These are phyloP conservation scores for Diadromus collaris DNA, from an alignment of 2,888 invertebrate genomes.

Conservation along the genomic window DNA sequence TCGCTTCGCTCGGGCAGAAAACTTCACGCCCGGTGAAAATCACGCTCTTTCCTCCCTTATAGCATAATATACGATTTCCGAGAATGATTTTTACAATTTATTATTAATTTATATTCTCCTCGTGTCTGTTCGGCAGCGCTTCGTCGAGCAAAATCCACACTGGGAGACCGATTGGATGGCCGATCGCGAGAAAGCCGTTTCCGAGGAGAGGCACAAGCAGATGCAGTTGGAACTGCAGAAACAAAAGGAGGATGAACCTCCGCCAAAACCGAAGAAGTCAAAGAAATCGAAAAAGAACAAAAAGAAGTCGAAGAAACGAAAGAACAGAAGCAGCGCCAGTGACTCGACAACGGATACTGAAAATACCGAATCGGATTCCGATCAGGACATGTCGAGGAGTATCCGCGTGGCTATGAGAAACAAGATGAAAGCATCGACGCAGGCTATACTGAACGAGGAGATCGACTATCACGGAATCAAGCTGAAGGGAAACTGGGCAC, in stretches of 20 bases:
- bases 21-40: no score
- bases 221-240: conserved; percentile 80
- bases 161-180: conserved; percentile 94
- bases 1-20: no score
- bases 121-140: conserved; percentile 83
- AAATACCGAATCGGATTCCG: conserved; percentile 79
- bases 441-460: conserved; percentile 80
- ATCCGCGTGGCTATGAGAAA: conserved; percentile 86
- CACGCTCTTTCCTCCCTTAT: no score
- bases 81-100: background rate
- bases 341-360: conserved; percentile 79
- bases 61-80: background rate
- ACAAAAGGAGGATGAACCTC: conserved; percentile 83
- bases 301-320: conserved; percentile 81
- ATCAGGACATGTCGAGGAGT: conserved; percentile 82
- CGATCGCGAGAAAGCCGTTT: conserved; percentile 87
- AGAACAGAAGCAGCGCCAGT: conserved; percentile 79
- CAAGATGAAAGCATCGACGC: conserved; percentile 81
- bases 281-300: conserved; percentile 84
- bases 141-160: conserved; percentile 91
- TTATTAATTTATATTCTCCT: conserved; percentile 19
- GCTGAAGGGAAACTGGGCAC: conserved; percentile 81
- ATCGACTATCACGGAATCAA: conserved; percentile 76
- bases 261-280: conserved; percentile 82
- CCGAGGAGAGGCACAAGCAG: conserved; percentile 78